Evolutionary conservation across 1,140 invertebrate genomes (phyloP), one percentile per base, ranked within the genome.

Genomic region (Drosophila pachea): DNA sequence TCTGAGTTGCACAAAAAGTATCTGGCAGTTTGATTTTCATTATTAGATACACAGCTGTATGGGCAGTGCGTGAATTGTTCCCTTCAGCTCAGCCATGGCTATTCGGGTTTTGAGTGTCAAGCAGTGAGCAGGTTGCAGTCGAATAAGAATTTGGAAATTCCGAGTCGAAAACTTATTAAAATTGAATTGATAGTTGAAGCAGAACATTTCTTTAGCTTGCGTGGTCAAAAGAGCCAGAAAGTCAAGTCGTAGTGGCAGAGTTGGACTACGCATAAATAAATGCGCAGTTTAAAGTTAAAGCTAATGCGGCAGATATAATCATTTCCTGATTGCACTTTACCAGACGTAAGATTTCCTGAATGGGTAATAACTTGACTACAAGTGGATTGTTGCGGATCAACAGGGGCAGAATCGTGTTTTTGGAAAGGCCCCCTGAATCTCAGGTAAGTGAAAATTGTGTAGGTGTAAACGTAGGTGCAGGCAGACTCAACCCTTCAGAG

Each of bases 21-120:
- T 72, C 61, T 63, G 56, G 40, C 74, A 67, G 65, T 67, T 71
- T 60, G 61, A 68, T 79, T 83, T 84, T 84, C 79, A 66, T 84
- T 74, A 68, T 79, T 78, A 78, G 75, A 84, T 84, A 83, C 78
- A 83, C 79, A 83, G 78, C 78, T 78, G 76, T 74, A 68, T 49
- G 71, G 64, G 42, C 55, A 62, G 60, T 60, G 62, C 77, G 75
- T 65, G 48, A 64, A 36, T 69, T 76, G 68, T 81, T 76, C 67
- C 22, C 42, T 61, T 52, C 32, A 45, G 32, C 47, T 40, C 62
- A 43, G 50, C 9, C 58, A 42, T 31, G 70, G 52, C 29, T 61
- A 69, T 66, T 83, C 69, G 60, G 22, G 68, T 68, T 66, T 75
- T 72, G 63, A 55, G 68, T 59, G 48, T 43, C 49, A 42, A 47